phyloP scores from a whole-genome alignment of 2,888 invertebrate species.

The Baronia brevicornis region DNA sequence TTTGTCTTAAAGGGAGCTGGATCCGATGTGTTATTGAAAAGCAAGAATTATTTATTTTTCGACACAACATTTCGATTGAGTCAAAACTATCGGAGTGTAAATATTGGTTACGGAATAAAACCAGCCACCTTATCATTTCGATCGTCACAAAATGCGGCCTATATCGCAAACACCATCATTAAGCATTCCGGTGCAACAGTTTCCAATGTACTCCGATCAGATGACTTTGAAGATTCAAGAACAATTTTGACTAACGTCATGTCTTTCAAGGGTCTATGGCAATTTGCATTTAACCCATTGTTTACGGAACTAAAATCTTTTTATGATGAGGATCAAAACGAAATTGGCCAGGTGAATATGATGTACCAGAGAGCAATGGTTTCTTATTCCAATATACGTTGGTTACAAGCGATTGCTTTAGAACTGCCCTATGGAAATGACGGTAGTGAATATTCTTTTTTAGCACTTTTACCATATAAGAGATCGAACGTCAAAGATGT shows the following conservation, averaged over 20 bases:
- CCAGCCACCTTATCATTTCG: slow-evolving; percentile 6
- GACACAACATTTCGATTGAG: slow-evolving; percentile 40
- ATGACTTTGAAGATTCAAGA: slow-evolving; percentile 69
- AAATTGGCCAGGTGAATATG: slow-evolving; percentile 78
- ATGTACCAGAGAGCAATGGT: slow-evolving; percentile 79
- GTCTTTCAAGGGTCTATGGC: slow-evolving; percentile 82
- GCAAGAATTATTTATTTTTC: slow-evolving; percentile 51
- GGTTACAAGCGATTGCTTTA: slow-evolving; percentile 74
- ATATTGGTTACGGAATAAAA: background rate
- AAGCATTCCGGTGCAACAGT: slow-evolving; percentile 43
- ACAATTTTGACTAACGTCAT: slow-evolving; percentile 80
- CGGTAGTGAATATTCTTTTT: slow-evolving; percentile 69
- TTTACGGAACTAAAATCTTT: slow-evolving; percentile 72
- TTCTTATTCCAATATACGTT: slow-evolving; percentile 68
- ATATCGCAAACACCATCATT: slow-evolving; percentile 44
- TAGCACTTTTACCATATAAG: slow-evolving; percentile 76
- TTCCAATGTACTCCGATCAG: slow-evolving; percentile 49
- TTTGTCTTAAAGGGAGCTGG: slow-evolving; percentile 35
- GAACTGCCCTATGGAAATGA: slow-evolving; percentile 80
- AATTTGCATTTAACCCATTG: slow-evolving; percentile 74
- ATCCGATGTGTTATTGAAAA: slow-evolving; percentile 40
- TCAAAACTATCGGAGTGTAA: background rate
- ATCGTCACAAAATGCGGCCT: slow-evolving; percentile 30
- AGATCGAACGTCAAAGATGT: slow-evolving; percentile 60
- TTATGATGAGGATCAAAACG: slow-evolving; percentile 67